Base-by-base conservation (phyloP, 2,888 invertebrate genomes). In the Drosophila neonasuta region DNA sequence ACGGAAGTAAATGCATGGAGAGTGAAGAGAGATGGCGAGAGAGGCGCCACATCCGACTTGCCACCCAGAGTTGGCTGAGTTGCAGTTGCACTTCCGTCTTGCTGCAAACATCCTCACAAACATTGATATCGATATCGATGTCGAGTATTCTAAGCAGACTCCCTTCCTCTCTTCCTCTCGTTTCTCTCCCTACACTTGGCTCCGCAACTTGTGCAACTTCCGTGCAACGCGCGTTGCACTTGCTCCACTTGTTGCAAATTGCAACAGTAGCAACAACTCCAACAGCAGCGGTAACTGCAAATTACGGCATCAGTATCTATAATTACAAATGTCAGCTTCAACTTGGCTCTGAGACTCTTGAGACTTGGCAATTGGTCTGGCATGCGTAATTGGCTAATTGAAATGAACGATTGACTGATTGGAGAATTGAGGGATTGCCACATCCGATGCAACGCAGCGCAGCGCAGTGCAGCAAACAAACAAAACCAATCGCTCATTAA, bases 381-480 rank as follows among this genome's bases (percentile, higher is more conserved):
- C 83, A 79, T 81, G 80, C 80, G 83, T 83, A 82, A 86, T 82
- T 82, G 84, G 70, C 79, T 78, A 83, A 82, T 82, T 86, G 80
- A 76, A 73, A 71, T 24, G 24, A 24, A 34, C 58, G 49, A 66
- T 71, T 71, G 79, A 71, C 44, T 62, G 69, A 65, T 68, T 68
- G 77, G 45, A 34, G 60, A 34, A 67, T 77, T 57, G 77, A 68
- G 66, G 62, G 42, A 65, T 77, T 57, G 77, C 73, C 73, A 77
- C 79, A 82, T 79, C 80, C 80, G 80, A 83, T 72, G 60, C 48
- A 32, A 36, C 24, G 24, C 24, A 5, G 5, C 24, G 42, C 17
- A 17, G 17, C 17, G 17, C 48, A 52, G 32, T 3, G 20, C 48
- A 52, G 39, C 8, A 32, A 52, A 11, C 17, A 45, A 58, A 15